Conservation (phyloP, 2,113 vertebrate species). For the Pterophyllum scalare region DNA sequence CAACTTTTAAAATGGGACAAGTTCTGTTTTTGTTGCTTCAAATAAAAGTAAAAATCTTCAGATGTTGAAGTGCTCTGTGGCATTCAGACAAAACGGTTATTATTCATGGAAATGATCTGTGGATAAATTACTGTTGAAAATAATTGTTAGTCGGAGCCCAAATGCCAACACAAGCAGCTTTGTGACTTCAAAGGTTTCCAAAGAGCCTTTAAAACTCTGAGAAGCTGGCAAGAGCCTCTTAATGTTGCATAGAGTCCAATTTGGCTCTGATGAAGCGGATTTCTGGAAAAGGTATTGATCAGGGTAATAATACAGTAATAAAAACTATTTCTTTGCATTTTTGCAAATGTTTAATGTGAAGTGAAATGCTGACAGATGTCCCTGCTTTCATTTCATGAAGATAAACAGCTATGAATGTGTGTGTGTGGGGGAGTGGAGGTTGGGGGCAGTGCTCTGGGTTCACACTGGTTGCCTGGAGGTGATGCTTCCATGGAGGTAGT, state of each 20-base stretch:
- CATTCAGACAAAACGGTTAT: background rate
- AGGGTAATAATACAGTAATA: rapidly evolving
- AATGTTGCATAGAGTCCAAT: background rate
- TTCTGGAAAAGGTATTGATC: background rate
- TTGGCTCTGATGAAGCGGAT: background rate
- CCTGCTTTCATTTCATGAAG: background rate
- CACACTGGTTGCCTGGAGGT: slow-evolving; percentile 77
- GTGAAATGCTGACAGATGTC: background rate
- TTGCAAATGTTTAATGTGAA: background rate
- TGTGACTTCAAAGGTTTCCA: background rate
- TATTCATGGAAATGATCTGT: background rate
- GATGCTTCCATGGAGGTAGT: slow-evolving; percentile 29
- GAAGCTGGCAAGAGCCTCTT: background rate
- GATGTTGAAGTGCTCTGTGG: too few relatives aligned
- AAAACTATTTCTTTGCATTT: rapidly evolving
- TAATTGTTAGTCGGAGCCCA: background rate
- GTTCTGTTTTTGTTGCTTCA: rapidly evolving
- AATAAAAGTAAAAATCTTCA: background rate
- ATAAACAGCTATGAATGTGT: too few relatives aligned
- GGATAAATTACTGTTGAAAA: background rate
- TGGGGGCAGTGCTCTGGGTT: slow-evolving; percentile 49
- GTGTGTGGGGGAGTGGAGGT: background rate
- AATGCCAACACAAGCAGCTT: background rate
- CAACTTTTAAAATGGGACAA: background rate
- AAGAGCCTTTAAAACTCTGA: background rate